Base-by-base conservation (phyloP, 2,113 vertebrate genomes). In the Coptodon bakossiorum region DNA sequence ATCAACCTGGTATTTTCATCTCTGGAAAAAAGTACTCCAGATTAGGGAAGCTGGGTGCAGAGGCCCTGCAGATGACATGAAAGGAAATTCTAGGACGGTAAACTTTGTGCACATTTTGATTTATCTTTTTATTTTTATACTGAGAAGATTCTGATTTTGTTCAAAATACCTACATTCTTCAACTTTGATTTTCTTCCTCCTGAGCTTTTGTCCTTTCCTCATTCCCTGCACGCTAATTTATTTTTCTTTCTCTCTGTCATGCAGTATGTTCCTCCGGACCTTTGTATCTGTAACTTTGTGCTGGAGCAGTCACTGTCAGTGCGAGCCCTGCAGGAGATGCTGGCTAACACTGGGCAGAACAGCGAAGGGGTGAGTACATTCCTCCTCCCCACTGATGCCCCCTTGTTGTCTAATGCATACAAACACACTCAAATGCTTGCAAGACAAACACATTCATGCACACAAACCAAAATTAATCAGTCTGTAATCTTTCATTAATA, bases 321-420 rank as follows among this genome's bases (percentile, higher is more conserved):
- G 90, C 97, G 98, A 94, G 98, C 98, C 48, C 97, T 99, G 89
- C 98, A 99, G 94, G 98, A 99, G 96, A 99, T 99, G 98, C 96
- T 99, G 91, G 98, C 98, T 87, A 98, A 95, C 93, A 97, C 97
- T 10, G 96, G 95, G 6, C 97, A 97, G 87, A 97, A 95, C 95
- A 91, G 94, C 9, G 98, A 99, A 96, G 98, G 97, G 94, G 98
- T 99, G 96, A 98, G 98, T 95, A 61, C 43, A 31, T 36, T 7
- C 54, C 27, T 84, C 66, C 56, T 16, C 34, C 56, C 11, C 68
- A 50, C 79, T 29, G 52, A 78, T 7, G 29, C 10, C 27, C 43
- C 36, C 31, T 34, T 34, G 5, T n/a, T 40, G 56, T 71, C 45
- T 81, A 43, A 54, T 29, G 19, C 59, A 19, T 24, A 38, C 29